Base-by-base conservation (phyloP, 2,113 vertebrate genomes). In the Sinocyclocheilus rhinocerous region DNA sequence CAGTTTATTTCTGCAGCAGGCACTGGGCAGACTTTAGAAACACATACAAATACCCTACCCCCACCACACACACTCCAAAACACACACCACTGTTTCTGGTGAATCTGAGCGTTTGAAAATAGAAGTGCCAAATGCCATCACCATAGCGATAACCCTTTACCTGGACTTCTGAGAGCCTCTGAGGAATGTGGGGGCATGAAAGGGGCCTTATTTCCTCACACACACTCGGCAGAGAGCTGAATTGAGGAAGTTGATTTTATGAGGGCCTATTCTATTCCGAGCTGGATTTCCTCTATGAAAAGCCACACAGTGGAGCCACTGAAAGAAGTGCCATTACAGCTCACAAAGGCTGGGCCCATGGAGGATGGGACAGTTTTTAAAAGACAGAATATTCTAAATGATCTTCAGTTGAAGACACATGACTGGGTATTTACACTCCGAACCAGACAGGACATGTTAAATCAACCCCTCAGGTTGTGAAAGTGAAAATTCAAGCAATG, bases 1-100 rank as follows among this genome's bases (percentile, higher is more conserved):
- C 90, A 86, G 84, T 91, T 93, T 95, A 95, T 95, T 95, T 95
- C 91, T 90, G 93, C 90, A 87, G 55, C 90, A 91, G 92, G 93
- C 87, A 90, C 94, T 16, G 33, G 95, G 95, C 94, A 95, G 94
- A 95, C 78, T 94, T 91, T 84, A 88, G 59, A 81, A 82, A 85
- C 87, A 76, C 73, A 83, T n/a, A 75, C 50, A 87, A 84, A 73
- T 72, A 73, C 86, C 65, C 76, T 15, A 55, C 50, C 82, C 52
- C 69, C 48, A 42, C 55, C 82, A 48, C 76, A 86, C 65, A 79
- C 29, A 67, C 29, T 18, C 29, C 15, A 29, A 81, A 78, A 84
- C 86, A 75, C 73, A 85, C 78, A 59, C 42, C 70, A 86, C 85
- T 82, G 79, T 80, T 88, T 42, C 42, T 42, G 42, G 42, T 87